Conservation (phyloP, 2,888 invertebrate species). For the Melitaea athalia region DNA sequence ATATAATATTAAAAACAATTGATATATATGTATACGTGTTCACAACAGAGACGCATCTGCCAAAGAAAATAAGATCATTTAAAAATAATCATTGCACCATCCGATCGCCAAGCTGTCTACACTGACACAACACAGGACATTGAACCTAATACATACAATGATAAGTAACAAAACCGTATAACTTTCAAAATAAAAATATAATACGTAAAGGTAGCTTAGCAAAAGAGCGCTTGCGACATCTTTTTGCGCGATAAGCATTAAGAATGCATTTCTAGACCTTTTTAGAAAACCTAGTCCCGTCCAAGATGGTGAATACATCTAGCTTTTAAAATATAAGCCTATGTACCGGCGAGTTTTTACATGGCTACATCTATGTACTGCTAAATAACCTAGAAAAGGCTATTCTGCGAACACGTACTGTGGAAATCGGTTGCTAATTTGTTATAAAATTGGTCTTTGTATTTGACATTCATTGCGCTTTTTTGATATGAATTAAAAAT, state of each 20-base stretch:
- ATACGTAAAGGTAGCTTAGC: slow-evolving; percentile 1
- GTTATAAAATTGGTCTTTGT: neutral
- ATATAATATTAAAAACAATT: too few relatives aligned
- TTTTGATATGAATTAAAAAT: neutral
- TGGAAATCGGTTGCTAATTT: slow-evolving; percentile 7
- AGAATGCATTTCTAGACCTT: slow-evolving; percentile 58
- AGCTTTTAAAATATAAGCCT: slow-evolving; percentile 65
- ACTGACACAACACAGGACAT: neutral
- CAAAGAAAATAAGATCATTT: neutral
- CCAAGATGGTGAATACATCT: slow-evolving; percentile 69
- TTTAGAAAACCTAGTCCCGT: slow-evolving; percentile 64
- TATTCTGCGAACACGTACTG: slow-evolving; percentile 64
- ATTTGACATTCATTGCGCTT: slow-evolving; percentile 43
- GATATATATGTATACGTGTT: too few relatives aligned
- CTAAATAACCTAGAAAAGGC: slow-evolving; percentile 71
- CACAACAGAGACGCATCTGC: too few relatives aligned
- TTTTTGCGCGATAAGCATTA: slow-evolving; percentile 23
- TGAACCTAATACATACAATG: neutral
- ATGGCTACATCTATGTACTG: slow-evolving; percentile 53
- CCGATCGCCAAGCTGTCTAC: slow-evolving; percentile 7
- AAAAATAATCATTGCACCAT: neutral
- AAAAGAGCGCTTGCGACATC: slow-evolving; percentile 19
- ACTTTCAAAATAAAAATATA: neutral
- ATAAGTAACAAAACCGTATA: neutral
- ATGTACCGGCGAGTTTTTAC: slow-evolving; percentile 63